Evolutionary conservation across 2,113 vertebrate species (phyloP).

Genomic region (Hucho hucho): DNA sequence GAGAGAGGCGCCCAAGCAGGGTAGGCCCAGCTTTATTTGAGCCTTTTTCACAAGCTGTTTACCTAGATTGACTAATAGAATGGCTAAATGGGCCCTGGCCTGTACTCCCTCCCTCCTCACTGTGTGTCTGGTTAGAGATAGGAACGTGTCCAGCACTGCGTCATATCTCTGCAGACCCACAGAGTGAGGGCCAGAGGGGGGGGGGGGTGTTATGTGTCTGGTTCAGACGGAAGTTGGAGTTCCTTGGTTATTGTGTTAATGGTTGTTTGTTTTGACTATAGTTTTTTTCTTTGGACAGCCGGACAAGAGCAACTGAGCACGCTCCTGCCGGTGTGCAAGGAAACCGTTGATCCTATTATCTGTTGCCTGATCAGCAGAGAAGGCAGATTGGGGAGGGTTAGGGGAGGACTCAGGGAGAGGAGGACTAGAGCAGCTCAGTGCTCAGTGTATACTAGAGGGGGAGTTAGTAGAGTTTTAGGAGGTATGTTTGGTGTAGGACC

Average conservation of each 20-base stretch:
- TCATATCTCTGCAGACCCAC: neutral
- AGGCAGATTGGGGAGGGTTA: slow-evolving; percentile 22
- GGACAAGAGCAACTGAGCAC: slow-evolving; percentile 23
- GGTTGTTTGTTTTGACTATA: slow-evolving; percentile 28
- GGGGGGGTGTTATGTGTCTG: slow-evolving; percentile 13
- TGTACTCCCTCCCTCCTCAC: neutral
- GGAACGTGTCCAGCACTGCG: slow-evolving; percentile 17
- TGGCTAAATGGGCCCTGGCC: neutral
- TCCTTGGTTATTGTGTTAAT: slow-evolving; percentile 37
- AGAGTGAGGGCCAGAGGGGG: neutral
- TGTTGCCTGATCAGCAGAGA: slow-evolving; percentile 47
- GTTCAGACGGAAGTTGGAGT: slow-evolving; percentile 17
- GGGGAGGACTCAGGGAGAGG: slow-evolving; percentile 13
- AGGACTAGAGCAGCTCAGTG: neutral
- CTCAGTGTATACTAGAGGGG: neutral
- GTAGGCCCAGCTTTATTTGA: slow-evolving; percentile 30
- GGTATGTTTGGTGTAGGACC: slow-evolving; percentile 8
- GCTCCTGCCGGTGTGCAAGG: slow-evolving; percentile 34
- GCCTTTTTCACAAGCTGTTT: slow-evolving; percentile 26
- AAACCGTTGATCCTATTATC: slow-evolving; percentile 53
- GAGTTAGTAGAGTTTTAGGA: slow-evolving; percentile 17
- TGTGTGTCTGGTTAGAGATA: slow-evolving; percentile 1
- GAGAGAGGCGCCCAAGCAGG: slow-evolving; percentile 2
- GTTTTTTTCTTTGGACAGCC: slow-evolving; percentile 12
- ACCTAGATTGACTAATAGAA: slow-evolving; percentile 24